Conservation (phyloP, 2,888 invertebrate genomes). For the Sinohyriopsis cumingii region DNA sequence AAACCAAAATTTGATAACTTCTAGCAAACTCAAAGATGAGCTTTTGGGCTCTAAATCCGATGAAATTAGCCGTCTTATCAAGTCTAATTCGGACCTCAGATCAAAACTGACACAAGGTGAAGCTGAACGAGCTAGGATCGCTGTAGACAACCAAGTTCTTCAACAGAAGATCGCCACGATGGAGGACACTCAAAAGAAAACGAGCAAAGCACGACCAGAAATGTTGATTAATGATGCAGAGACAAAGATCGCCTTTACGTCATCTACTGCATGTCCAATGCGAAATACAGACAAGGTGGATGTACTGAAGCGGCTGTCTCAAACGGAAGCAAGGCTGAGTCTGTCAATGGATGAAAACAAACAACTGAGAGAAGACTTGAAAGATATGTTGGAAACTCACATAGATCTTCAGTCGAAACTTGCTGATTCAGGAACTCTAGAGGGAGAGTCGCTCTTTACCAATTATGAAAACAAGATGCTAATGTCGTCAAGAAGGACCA, state of each 20-base stretch:
- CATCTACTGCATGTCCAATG: no score
- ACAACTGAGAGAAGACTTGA: constrained; percentile 27
- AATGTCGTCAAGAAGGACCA: no score
- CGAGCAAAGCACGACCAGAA: constrained; percentile 34
- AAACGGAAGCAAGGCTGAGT: constrained; percentile 30
- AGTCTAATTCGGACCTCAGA: constrained; percentile 20
- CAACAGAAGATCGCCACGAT: constrained; percentile 35
- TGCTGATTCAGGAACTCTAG: neutral
- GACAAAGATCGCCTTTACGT: neutral
- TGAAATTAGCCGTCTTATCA: constrained; percentile 23
- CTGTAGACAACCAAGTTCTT: constrained; percentile 30
- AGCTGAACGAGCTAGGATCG: constrained; percentile 23
- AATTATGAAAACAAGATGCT: no score
- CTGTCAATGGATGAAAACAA: constrained; percentile 37
- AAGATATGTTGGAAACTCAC: constrained; percentile 33
- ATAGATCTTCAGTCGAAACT: constrained; percentile 32
- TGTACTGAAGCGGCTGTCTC: constrained; percentile 11
- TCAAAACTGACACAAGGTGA: constrained; percentile 22
- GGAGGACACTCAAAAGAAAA: constrained; percentile 39
- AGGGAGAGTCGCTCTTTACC: no score
- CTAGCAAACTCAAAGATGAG: constrained; percentile 19
- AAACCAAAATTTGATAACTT: constrained; percentile 18
- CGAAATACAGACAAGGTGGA: no score
- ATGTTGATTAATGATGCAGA: constrained; percentile 38
- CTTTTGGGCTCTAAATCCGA: constrained; percentile 14